Conservation (phyloP, 23 tunicate species). For the Trididemnum clinides region DNA sequence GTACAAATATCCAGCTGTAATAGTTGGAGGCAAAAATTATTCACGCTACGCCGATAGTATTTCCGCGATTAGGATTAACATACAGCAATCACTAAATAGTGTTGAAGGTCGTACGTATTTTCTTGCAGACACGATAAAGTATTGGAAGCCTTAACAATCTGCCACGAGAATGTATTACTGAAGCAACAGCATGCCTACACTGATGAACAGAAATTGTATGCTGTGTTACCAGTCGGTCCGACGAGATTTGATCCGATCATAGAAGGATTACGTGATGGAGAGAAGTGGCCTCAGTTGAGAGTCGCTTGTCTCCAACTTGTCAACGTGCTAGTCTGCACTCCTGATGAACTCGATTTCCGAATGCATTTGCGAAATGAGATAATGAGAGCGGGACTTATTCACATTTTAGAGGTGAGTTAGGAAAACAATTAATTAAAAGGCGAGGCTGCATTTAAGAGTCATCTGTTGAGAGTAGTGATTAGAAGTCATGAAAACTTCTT, state of each 20-base stretch:
- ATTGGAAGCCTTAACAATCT: slow-evolving; percentile 75
- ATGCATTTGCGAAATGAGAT: slow-evolving; percentile 91
- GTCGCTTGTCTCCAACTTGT: slow-evolving; percentile 94
- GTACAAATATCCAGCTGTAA: too few species aligned
- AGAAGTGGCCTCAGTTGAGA: slow-evolving; percentile 53
- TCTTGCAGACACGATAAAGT: slow-evolving; percentile 86
- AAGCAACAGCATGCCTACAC: slow-evolving; percentile 38
- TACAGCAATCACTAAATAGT: too few species aligned
- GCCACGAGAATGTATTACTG: slow-evolving; percentile 77
- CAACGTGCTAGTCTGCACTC: slow-evolving; percentile 91
- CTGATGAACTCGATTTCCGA: slow-evolving; percentile 90
- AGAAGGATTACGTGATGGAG: slow-evolving; percentile 72
- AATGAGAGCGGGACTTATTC: slow-evolving; percentile 92
- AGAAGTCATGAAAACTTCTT: too few species aligned
- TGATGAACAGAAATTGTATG: slow-evolving; percentile 50
- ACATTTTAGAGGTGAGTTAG: slow-evolving; percentile 67
- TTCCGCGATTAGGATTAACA: too few species aligned
- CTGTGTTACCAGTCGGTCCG: slow-evolving; percentile 81
- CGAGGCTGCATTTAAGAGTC: too few species aligned
- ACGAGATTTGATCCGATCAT: slow-evolving; percentile 81
- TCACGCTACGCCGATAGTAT: too few species aligned
- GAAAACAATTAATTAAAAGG: too few species aligned
- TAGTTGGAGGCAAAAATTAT: too few species aligned
- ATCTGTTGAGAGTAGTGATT: too few species aligned
- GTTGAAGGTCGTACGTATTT: background rate